Percentiles rank a stretch among this genome's conserved stretches.
Conservation (phyloP, 2,113 vertebrate species). For the Ptilorrhoa leucosticta region DNA sequence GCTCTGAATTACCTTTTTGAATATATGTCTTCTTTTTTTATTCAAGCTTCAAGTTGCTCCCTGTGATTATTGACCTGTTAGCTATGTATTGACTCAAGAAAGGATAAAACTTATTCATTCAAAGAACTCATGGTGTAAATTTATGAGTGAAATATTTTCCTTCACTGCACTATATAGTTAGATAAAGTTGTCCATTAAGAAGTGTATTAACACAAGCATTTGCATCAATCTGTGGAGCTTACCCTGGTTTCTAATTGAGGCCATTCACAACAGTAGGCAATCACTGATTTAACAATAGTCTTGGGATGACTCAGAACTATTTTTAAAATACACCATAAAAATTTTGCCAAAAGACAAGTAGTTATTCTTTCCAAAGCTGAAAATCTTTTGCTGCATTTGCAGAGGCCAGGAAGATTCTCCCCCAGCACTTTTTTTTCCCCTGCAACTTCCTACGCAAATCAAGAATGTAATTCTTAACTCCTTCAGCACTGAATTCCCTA, state of each 20-base stretch:
- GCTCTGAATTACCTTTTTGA: background rate
- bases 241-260: background rate
- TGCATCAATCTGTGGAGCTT: background rate
- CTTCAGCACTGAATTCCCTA: background rate
- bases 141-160: background rate
- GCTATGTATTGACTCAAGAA: background rate
- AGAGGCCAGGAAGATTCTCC: background rate
- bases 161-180: background rate
- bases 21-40: background rate
- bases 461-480: background rate
- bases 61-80: background rate
- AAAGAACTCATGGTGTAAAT: background rate
- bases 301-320: background rate
- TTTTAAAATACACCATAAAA: background rate
- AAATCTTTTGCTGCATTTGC: background rate
- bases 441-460: background rate
- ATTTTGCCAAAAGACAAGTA: background rate
- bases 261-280: background rate
- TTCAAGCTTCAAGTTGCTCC: background rate
- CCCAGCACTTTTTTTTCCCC: background rate
- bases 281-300: background rate
- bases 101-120: background rate
- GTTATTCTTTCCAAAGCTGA: background rate
- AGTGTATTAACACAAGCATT: background rate
- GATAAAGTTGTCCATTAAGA: background rate